Conservation (phyloP, 2,113 vertebrate species). For the Aspiorhynchus laticeps region DNA sequence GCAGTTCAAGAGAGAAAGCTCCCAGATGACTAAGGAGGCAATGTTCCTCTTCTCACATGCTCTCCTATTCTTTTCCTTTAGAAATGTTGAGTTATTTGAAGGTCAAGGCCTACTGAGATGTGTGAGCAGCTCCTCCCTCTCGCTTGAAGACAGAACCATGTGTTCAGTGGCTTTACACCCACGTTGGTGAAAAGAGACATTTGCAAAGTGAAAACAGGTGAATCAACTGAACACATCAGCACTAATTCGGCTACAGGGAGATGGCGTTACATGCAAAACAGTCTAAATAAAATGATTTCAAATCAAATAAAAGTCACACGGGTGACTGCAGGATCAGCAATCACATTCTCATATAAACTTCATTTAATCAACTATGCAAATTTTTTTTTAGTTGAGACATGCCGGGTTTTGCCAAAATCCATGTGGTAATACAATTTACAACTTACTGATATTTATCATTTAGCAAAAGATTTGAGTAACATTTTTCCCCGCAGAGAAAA, state of each 20-base stretch:
- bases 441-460: background rate
- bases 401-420: background rate
- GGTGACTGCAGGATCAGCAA: background rate
- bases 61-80: constrained; percentile 44
- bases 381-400: background rate
- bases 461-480: background rate
- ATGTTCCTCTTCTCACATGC: constrained; percentile 56
- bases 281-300: background rate
- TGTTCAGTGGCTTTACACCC: constrained; percentile 16
- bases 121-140: constrained; percentile 51
- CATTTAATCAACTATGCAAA: background rate
- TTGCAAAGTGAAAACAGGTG: constrained; percentile 30
- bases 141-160: constrained; percentile 49
- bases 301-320: background rate
- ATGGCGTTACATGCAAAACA: background rate
- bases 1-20: constrained; percentile 60
- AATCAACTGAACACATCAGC: constrained; percentile 19
- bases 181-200: background rate
- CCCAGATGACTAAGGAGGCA: constrained; percentile 58
- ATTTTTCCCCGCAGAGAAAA: no score
- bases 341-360: background rate
- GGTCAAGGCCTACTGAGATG: constrained; percentile 61
- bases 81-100: constrained; percentile 61
- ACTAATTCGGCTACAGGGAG: background rate
- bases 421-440: background rate